Base-by-base conservation (phyloP, 1,140 invertebrate genomes). In the Episyrphus balteatus region DNA sequence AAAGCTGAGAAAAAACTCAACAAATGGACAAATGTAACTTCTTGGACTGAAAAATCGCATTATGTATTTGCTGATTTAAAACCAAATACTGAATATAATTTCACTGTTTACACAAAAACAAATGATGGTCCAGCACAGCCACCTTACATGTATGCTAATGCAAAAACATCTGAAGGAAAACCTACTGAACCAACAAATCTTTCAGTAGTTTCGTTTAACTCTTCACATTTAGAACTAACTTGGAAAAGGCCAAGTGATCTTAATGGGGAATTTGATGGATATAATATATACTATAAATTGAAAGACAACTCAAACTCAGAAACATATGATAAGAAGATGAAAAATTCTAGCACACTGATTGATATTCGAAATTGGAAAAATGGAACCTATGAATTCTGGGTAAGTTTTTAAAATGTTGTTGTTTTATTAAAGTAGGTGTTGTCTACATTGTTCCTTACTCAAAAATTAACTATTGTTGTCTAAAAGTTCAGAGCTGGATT, bases 371-470 rank as follows among this genome's bases (percentile, higher is more conserved):
- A 26, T 26, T 26, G 21, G 21, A 73, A 78, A 14, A 74, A 76
- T 15, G 66, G 58, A 5, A 77, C 76, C 45, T 89, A 88, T 62
- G 79, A 79, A 1, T 86, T 89, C 68, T 86, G 82, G 81, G 83
- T 84, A 63, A 70, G 69, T 26, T 26, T 26, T 26, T 26, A 26
- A 5, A 8, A 26, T 26, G 3, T 26, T 26, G 21, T n/a, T 33
- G 12, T 43, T 9, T 48, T 51, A 42, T 18, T 3, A n/a, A n/a
- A n/a, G n/a, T n/a, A n/a, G n/a, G n/a, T 32, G 19, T 49, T 32
- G 11, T n/a, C n/a, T n/a, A n/a, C n/a, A n/a, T n/a, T n/a, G n/a
- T n/a, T n/a, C n/a, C n/a, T n/a, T n/a, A n/a, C n/a, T n/a, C n/a
- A n/a, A n/a, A n/a, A n/a, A n/a, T n/a, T n/a, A n/a, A n/a, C n/a